These are phyloP conservation scores for Battus philenor DNA, from an alignment of 1,140 invertebrate species.

Conservation along the genomic window DNA sequence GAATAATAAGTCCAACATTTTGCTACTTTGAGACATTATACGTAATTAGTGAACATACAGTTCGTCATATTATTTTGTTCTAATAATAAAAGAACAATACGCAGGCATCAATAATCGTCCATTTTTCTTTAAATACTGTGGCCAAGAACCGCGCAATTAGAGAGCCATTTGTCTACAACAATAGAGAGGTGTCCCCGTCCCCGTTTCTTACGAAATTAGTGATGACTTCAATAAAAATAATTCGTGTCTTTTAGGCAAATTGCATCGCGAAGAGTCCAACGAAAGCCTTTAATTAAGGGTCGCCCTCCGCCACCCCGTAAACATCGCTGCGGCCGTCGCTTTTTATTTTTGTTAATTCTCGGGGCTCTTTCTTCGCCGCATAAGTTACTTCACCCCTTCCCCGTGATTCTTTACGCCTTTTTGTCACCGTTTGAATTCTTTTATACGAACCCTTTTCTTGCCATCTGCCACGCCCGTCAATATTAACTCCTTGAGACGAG, in stretches of 20 bases:
- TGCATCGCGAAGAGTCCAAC: constrained; percentile 72
- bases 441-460: constrained; percentile 68
- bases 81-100: constrained; percentile 22
- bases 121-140: constrained; percentile 46
- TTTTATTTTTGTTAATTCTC: constrained; percentile 76
- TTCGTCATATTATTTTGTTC: no score
- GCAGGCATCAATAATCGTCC: constrained; percentile 37
- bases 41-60: no score
- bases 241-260: constrained; percentile 76
- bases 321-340: constrained; percentile 70
- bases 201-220: constrained; percentile 66
- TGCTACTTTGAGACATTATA: no score
- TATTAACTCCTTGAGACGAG: constrained; percentile 71
- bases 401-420: constrained; percentile 74
- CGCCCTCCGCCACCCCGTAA: constrained; percentile 58
- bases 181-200: constrained; percentile 42
- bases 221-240: constrained; percentile 77
- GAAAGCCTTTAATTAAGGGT: constrained; percentile 73
- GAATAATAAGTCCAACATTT: no score
- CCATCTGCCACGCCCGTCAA: constrained; percentile 76
- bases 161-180: constrained; percentile 67
- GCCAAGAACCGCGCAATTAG: constrained; percentile 67
- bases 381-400: constrained; percentile 71
- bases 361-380: constrained; percentile 69
- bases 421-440: constrained; percentile 74